Evolutionary conservation across 64 coral and sea anemone genomes (phyloP).

Genomic region (Montipora cactus): DNA sequence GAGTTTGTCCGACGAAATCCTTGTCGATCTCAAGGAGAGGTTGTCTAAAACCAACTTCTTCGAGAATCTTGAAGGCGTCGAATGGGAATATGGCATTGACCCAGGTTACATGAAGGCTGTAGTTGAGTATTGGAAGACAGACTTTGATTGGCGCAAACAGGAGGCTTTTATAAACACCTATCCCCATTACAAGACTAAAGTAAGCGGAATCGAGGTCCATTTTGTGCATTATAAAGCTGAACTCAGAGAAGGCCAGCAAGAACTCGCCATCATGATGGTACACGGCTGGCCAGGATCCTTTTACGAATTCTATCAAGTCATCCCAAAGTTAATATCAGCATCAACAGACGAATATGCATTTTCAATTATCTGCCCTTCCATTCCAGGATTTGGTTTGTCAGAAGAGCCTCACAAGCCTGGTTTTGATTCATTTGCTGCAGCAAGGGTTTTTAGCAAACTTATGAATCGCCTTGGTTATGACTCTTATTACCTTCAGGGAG

Average conservation of each 20-base stretch:
- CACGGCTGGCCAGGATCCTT: slow-evolving; percentile 99
- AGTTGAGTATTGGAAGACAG: slow-evolving; percentile 83
- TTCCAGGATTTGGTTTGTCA: slow-evolving; percentile 92
- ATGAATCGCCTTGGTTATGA: slow-evolving; percentile 80
- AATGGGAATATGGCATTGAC: slow-evolving; percentile 91
- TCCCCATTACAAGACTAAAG: slow-evolving; percentile 71
- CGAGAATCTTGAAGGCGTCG: slow-evolving; percentile 68
- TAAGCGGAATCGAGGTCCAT: slow-evolving; percentile 87
- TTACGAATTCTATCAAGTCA: slow-evolving; percentile 91
- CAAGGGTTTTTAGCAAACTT: slow-evolving; percentile 82
- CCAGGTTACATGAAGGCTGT: slow-evolving; percentile 67
- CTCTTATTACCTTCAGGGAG: slow-evolving; percentile 91
- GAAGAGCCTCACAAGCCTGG: slow-evolving; percentile 89
- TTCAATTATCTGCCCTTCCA: slow-evolving; percentile 91
- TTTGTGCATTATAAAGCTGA: slow-evolving; percentile 83
- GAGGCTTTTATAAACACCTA: slow-evolving; percentile 79
- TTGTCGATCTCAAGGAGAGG: slow-evolving; percentile 71
- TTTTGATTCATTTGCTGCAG: slow-evolving; percentile 45
- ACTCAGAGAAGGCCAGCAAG: slow-evolving; percentile 49
- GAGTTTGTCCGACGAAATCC: slow-evolving; percentile 36
- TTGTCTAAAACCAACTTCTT: slow-evolving; percentile 81
- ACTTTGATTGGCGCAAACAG: slow-evolving; percentile 88
- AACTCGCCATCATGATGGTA: slow-evolving; percentile 89
- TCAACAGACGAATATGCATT: slow-evolving; percentile 67
- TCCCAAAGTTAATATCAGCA: slow-evolving; percentile 61